A percentile compares a stretch with the other conserved stretches of the same genome.
Conservation (phyloP, 1,140 invertebrate genomes). For the Drosophila ambigua region DNA sequence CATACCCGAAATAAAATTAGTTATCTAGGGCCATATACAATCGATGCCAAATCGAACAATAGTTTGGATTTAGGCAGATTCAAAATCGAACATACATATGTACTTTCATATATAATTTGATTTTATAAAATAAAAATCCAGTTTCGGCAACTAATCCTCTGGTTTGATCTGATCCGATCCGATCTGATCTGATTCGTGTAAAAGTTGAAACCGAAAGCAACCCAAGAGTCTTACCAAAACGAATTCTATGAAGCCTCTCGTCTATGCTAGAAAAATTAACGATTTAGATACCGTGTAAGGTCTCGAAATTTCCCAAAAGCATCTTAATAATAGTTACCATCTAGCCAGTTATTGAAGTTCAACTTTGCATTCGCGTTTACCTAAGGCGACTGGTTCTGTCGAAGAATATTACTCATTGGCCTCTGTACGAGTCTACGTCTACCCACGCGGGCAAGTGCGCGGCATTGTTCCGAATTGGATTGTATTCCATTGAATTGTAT, state of each 20-base stretch:
- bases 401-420: conserved; percentile 2
- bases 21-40: conserved; percentile 69
- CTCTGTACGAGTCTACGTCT: conserved; percentile 12
- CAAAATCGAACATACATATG: conserved; percentile 38
- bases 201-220: conserved; percentile 26
- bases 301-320: conserved; percentile 19
- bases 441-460: conserved; percentile 12
- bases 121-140: conserved; percentile 55
- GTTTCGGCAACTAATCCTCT: conserved; percentile 32
- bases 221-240: conserved; percentile 53
- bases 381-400: conserved; percentile 19
- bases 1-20: conserved; percentile 29
- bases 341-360: conserved; percentile 55
- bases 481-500: conserved; percentile 52
- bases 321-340: conserved; percentile 46
- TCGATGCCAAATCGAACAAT: conserved; percentile 52
- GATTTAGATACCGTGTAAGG: conserved; percentile 10
- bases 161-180: conserved; percentile 27
- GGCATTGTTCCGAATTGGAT: conserved; percentile 30
- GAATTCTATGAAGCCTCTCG: conserved; percentile 14
- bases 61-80: conserved; percentile 42
- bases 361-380: conserved; percentile 32
- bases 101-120: conserved; percentile 32
- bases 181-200: neutral
- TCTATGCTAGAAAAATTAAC: conserved; percentile 15